Evolutionary conservation across 2,888 invertebrate species (phyloP).

Genomic region (Melinopterus prodromus): DNA sequence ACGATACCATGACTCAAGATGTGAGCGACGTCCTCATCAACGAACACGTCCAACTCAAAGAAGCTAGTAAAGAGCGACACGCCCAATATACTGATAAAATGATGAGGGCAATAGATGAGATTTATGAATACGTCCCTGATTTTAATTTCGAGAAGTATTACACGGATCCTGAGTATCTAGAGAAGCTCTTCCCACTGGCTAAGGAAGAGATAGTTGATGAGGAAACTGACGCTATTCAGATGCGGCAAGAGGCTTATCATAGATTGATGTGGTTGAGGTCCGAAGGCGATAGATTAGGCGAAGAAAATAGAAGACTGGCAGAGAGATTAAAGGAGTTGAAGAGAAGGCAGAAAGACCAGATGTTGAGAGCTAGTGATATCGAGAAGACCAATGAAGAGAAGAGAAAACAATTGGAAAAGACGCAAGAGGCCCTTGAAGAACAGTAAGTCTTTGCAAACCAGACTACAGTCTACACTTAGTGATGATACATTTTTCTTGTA

Average conservation of each 20-base stretch:
- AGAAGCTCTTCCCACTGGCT: slow-evolving; percentile 46
- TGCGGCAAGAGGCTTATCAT: slow-evolving; percentile 57
- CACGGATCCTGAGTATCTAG: slow-evolving; percentile 51
- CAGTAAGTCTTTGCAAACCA: slow-evolving; percentile 43
- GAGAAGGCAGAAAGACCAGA: slow-evolving; percentile 49
- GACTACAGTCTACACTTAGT: not conserved
- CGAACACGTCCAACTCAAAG: slow-evolving; percentile 55
- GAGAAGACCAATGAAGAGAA: slow-evolving; percentile 50
- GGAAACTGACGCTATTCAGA: slow-evolving; percentile 51
- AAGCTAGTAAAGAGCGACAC: slow-evolving; percentile 52
- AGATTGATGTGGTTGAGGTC: slow-evolving; percentile 57
- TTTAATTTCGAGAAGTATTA: slow-evolving; percentile 56
- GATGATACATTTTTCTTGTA: not conserved
- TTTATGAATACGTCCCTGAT: slow-evolving; percentile 52
- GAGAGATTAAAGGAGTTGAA: slow-evolving; percentile 52
- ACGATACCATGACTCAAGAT: slow-evolving; percentile 59
- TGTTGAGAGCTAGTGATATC: slow-evolving; percentile 44
- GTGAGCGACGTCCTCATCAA: slow-evolving; percentile 58
- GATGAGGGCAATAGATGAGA: slow-evolving; percentile 54
- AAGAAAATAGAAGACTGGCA: slow-evolving; percentile 55
- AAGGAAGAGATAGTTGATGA: slow-evolving; percentile 40
- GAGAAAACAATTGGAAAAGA: slow-evolving; percentile 49
- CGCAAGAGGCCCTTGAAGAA: slow-evolving; percentile 52
- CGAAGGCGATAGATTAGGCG: slow-evolving; percentile 56
- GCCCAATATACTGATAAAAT: slow-evolving; percentile 51